Evolutionary conservation across 2,888 invertebrate species (phyloP).

Genomic region (Morpho deidamia): DNA sequence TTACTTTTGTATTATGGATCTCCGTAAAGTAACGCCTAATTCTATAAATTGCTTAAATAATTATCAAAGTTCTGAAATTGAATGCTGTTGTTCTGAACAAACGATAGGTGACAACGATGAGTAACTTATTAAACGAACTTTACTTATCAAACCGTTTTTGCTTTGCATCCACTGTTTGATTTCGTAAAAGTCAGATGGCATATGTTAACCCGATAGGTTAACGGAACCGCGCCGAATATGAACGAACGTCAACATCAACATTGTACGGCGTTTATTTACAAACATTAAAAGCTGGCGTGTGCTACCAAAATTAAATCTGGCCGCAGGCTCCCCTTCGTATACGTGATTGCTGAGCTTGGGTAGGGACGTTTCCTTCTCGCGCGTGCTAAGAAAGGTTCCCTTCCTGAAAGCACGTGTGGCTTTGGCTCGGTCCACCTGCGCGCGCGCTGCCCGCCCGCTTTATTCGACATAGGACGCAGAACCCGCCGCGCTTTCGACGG

Average conservation of each 20-base stretch:
- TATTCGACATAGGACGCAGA: constrained; percentile 41
- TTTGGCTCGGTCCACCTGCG: constrained; percentile 54
- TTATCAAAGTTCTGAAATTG: too few species aligned
- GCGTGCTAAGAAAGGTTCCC: constrained; percentile 49
- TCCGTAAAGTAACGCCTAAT: too few species aligned
- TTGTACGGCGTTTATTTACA: constrained; percentile 63
- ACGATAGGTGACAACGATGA: too few species aligned
- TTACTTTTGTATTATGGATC: too few species aligned
- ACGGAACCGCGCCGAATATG: constrained; percentile 41
- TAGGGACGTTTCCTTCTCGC: constrained; percentile 48
- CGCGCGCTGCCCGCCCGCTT: constrained; percentile 36
- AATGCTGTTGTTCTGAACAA: too few species aligned
- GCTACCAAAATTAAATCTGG: constrained; percentile 55
- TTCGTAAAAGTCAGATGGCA: not conserved
- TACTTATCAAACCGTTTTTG: too few species aligned
- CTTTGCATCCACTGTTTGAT: not conserved
- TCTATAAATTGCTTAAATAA: too few species aligned
- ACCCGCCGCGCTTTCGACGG: constrained; percentile 58
- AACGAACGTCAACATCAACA: constrained; percentile 56
- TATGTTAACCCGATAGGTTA: constrained; percentile 18
- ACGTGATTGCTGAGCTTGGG: constrained; percentile 29
- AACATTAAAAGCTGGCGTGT: constrained; percentile 58
- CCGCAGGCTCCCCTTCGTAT: constrained; percentile 35
- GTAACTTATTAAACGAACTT: too few species aligned
- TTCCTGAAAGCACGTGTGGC: constrained; percentile 66